Evolutionary conservation across 1,140 invertebrate species (phyloP).

Genomic region (Danaus melanippus): DNA sequence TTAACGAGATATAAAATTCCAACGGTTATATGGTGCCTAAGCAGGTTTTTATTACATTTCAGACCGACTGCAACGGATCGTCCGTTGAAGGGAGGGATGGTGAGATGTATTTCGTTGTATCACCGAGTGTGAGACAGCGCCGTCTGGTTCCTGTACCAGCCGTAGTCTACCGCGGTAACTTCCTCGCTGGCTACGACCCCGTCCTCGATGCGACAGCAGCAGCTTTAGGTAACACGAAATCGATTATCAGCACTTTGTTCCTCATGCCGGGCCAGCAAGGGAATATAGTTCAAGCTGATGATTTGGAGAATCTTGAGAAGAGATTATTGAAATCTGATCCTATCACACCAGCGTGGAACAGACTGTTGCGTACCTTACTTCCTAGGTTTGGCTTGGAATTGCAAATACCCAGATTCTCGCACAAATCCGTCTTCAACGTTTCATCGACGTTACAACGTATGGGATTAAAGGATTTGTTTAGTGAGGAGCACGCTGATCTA

Average conservation of each 20-base stretch:
- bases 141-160: conserved; percentile 86
- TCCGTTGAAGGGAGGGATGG: conserved; percentile 83
- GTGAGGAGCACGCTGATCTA: conserved; percentile 80
- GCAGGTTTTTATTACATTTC: conserved; percentile 22
- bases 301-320: conserved; percentile 80
- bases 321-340: conserved; percentile 77
- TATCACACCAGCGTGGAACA: conserved; percentile 80
- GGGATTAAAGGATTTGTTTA: conserved; percentile 85
- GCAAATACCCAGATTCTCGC: conserved; percentile 87
- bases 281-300: conserved; percentile 81
- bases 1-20: too few relatives aligned
- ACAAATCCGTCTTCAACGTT: conserved; percentile 84
- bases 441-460: conserved; percentile 82
- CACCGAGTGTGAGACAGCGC: conserved; percentile 82
- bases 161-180: conserved; percentile 81
- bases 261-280: conserved; percentile 86
- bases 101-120: conserved; percentile 87
- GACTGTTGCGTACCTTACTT: conserved; percentile 79
- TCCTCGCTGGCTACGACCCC: conserved; percentile 86
- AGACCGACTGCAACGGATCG: conserved; percentile 82
- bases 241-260: conserved; percentile 83
- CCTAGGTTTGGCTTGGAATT: conserved; percentile 82
- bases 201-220: conserved; percentile 86
- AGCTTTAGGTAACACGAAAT: conserved; percentile 78
- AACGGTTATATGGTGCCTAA: too few relatives aligned